Conservation (phyloP, 2,888 invertebrate genomes). For the Andrena flavipes region DNA sequence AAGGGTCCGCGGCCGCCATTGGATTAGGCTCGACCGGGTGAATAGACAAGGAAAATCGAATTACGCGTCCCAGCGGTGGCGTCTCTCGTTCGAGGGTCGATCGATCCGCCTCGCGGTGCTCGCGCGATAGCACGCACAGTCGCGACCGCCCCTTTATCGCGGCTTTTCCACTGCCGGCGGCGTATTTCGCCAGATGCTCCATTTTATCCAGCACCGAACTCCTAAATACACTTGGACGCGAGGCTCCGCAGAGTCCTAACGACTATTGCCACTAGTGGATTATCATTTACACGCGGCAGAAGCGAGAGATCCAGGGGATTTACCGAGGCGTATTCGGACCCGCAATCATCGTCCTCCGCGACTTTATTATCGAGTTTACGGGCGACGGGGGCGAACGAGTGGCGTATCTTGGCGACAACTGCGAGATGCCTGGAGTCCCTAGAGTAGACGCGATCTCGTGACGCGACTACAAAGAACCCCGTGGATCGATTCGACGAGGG, state of each 20-base stretch:
- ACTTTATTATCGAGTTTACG: conserved; percentile 34
- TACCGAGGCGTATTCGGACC: conserved; percentile 7
- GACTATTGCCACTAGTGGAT: not conserved
- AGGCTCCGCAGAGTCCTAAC: not conserved
- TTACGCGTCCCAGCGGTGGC: conserved; percentile 7
- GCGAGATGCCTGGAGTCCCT: conserved; percentile 18
- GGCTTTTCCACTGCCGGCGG: not conserved
- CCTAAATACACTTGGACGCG: not conserved
- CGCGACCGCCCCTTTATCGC: not conserved
- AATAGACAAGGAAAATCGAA: conserved; percentile 36
- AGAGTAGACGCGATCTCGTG: conserved; percentile 2
- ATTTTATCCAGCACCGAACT: too few species aligned
- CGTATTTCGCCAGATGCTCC: too few species aligned
- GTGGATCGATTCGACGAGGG: conserved; percentile 12
- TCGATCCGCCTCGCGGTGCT: conserved; percentile 23
- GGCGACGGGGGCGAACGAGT: not conserved
- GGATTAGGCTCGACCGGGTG: conserved; percentile 31
- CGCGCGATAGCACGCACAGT: not conserved
- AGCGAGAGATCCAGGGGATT: not conserved
- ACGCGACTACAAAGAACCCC: not conserved
- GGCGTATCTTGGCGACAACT: conserved; percentile 13
- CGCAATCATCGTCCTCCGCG: not conserved
- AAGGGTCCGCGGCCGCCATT: conserved; percentile 26
- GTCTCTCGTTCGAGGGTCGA: not conserved
- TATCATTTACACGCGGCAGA: not conserved